Conservation (phyloP, 2,888 invertebrate genomes). For the Mimachlamys varia region DNA sequence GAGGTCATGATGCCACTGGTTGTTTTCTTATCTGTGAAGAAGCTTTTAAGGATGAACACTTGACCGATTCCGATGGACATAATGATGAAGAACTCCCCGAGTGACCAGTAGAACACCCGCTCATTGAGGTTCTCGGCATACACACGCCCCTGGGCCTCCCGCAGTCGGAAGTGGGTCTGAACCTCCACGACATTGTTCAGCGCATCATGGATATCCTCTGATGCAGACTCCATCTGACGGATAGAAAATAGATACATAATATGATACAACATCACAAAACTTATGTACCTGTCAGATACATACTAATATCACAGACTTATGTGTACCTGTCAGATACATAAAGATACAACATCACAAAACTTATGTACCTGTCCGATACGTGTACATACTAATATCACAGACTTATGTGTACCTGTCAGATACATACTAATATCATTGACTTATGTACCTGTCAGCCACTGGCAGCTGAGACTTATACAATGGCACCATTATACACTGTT, state of each 20-base stretch:
- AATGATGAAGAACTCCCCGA: constrained; percentile 92
- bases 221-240: constrained; percentile 93
- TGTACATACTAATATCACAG: too few relatives aligned
- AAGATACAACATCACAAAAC: too few relatives aligned
- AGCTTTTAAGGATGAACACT: constrained; percentile 94
- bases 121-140: constrained; percentile 98
- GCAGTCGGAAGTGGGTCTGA: constrained; percentile 97
- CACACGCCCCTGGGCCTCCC: constrained; percentile 96
- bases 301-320: too few relatives aligned
- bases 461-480: too few relatives aligned
- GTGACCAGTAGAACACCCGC: constrained; percentile 92
- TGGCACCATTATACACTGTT: too few relatives aligned
- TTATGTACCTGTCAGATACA: background rate
- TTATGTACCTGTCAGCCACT: too few relatives aligned
- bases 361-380: too few relatives aligned
- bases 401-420: too few relatives aligned
- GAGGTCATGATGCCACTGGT: constrained; percentile 32
- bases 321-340: too few relatives aligned
- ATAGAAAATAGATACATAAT: too few relatives aligned
- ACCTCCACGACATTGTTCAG: constrained; percentile 94
- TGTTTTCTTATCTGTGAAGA: constrained; percentile 89
- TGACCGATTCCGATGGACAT: constrained; percentile 93
- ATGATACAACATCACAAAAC: background rate
- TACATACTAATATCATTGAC: too few relatives aligned
- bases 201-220: constrained; percentile 93